phyloP scores from a whole-genome alignment of 2,888 invertebrate species.

The Limnephilus lunatus region DNA sequence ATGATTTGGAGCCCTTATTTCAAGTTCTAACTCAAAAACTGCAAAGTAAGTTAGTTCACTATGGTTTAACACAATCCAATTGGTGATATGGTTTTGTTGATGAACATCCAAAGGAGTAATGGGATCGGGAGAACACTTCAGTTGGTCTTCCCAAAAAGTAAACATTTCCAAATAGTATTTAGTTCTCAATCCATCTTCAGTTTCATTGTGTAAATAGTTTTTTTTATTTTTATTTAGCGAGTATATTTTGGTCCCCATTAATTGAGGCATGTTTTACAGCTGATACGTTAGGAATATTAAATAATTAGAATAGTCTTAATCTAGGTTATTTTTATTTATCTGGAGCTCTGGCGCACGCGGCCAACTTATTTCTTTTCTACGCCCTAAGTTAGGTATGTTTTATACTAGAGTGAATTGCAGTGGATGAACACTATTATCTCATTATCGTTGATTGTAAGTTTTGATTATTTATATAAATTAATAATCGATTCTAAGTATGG shows the following conservation, averaged over 20 bases:
- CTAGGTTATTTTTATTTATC: not conserved
- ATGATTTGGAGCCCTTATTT: too few species aligned
- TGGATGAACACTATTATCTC: not conserved
- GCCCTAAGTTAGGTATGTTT: not conserved
- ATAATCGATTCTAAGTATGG: constrained; percentile 34
- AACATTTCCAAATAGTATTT: not conserved
- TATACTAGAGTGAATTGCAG: not conserved
- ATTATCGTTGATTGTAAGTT: not conserved
- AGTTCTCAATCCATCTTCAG: not conserved
- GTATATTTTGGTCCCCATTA: not conserved
- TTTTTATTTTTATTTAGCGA: not conserved
- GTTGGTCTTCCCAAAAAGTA: too few species aligned
- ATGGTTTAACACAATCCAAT: too few species aligned
- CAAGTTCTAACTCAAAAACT: too few species aligned
- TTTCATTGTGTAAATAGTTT: not conserved
- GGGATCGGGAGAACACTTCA: not conserved
- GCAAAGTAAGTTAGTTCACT: too few species aligned
- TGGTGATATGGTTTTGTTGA: not conserved
- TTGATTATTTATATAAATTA: not conserved
- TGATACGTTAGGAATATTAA: not conserved
- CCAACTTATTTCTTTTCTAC: not conserved
- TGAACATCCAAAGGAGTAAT: not conserved
- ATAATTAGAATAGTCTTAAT: not conserved
- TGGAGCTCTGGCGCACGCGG: not conserved
- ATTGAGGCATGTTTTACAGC: not conserved